Conservation (phyloP, 2,888 invertebrate species). For the Marasmarcha lunaedactyla region DNA sequence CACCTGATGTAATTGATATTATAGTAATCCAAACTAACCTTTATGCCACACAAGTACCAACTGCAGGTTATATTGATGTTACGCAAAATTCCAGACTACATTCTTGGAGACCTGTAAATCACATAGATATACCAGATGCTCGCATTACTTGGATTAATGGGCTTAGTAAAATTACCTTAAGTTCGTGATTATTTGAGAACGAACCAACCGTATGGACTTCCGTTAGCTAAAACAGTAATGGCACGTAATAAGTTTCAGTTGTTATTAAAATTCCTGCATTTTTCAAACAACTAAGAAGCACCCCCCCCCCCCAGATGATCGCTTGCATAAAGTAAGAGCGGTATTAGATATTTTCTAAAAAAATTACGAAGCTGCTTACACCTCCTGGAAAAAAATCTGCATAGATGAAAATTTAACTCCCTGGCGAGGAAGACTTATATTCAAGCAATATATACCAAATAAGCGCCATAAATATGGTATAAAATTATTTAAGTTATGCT, state of each 20-base stretch:
- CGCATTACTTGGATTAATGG: background rate
- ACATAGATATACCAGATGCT: background rate
- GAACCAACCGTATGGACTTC: background rate
- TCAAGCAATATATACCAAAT: constrained; percentile 24
- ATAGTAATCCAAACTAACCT: too few species aligned
- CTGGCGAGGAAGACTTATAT: constrained; percentile 21
- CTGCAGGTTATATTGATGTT: too few species aligned
- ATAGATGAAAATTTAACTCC: constrained; percentile 17
- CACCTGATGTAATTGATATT: too few species aligned
- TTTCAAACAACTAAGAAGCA: background rate
- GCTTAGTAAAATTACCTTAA: background rate
- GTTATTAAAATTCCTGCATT: background rate
- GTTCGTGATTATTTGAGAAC: background rate
- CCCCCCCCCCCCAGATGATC: background rate
- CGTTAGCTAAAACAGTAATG: background rate
- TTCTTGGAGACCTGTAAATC: background rate
- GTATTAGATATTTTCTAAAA: too few species aligned
- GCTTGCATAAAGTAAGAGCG: background rate
- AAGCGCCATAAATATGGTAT: constrained; percentile 23
- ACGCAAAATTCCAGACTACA: too few species aligned
- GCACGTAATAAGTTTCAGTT: background rate
- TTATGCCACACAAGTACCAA: too few species aligned
- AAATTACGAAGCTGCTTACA: background rate
- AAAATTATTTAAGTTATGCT: constrained; percentile 24
- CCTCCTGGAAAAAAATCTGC: background rate